phyloP scores from a whole-genome alignment of 92 coral and sea anemone genomes.

The Heliopora coerulea region DNA sequence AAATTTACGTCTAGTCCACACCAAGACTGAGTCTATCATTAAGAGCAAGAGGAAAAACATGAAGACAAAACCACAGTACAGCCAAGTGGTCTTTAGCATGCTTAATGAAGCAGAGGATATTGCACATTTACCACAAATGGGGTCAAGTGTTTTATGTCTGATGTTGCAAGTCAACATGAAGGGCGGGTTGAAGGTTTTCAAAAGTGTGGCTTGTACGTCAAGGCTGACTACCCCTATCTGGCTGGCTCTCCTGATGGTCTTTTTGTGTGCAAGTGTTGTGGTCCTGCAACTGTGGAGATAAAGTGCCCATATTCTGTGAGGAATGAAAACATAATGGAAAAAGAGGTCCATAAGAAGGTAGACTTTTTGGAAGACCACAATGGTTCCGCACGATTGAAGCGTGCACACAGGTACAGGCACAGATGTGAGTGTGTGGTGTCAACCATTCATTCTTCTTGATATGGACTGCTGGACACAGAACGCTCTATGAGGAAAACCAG shows the following conservation, averaged over 20 bases:
- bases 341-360: background rate
- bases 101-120: constrained; percentile 31
- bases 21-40: constrained; percentile 20
- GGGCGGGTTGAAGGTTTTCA: constrained; percentile 54
- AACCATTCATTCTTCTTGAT: background rate
- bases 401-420: constrained; percentile 59
- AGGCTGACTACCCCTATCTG: constrained; percentile 49
- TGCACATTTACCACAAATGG: constrained; percentile 57
- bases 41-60: background rate
- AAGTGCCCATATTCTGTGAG: constrained; percentile 36
- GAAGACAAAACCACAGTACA: background rate
- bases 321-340: background rate
- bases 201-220: constrained; percentile 55
- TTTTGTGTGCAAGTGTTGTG: constrained; percentile 38
- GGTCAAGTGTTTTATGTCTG: constrained; percentile 53
- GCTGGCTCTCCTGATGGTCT: constrained; percentile 70
- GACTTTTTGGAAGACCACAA: constrained; percentile 33
- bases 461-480: constrained; percentile 9
- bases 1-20: constrained; percentile 26
- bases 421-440: constrained; percentile 32
- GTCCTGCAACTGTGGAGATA: constrained; percentile 34
- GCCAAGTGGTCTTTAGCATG: constrained; percentile 30
- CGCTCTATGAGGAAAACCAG: constrained; percentile 20
- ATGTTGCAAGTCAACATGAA: constrained; percentile 47
- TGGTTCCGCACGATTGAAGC: constrained; percentile 32